These are phyloP conservation scores for Pogonocherus hispidulus DNA, from an alignment of 2,888 invertebrate species.

Conservation along the genomic window DNA sequence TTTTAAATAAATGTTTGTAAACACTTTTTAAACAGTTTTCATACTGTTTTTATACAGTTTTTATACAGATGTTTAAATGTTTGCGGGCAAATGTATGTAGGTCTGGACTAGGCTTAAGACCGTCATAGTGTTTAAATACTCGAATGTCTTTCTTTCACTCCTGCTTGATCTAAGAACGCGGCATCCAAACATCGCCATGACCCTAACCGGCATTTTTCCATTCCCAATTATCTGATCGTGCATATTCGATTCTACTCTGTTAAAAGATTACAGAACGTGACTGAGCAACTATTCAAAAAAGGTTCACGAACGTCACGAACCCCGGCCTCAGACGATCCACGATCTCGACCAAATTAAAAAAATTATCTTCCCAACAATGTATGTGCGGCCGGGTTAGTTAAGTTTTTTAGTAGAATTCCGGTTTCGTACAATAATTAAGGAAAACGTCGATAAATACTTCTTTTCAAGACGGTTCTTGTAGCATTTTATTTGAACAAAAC, in stretches of 20 bases:
- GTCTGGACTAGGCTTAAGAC: too few species aligned
- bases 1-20: too few species aligned
- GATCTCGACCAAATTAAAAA: slow-evolving; percentile 22
- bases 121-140: too few species aligned
- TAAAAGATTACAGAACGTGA: slow-evolving; percentile 28
- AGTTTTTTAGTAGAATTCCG: slow-evolving; percentile 6
- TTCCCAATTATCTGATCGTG: slow-evolving; percentile 35
- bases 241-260: slow-evolving; percentile 26
- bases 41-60: too few species aligned
- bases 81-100: too few species aligned
- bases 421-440: too few species aligned
- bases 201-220: slow-evolving; percentile 28
- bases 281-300: slow-evolving; percentile 31
- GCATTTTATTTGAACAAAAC: too few species aligned
- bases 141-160: too few species aligned
- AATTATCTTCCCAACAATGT: slow-evolving; percentile 14
- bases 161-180: not conserved
- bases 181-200: slow-evolving; percentile 5
- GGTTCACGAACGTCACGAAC: slow-evolving; percentile 32
- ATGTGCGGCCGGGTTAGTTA: slow-evolving; percentile 1
- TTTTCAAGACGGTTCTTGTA: too few species aligned
- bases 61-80: too few species aligned
- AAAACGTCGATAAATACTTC: too few species aligned
- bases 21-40: too few species aligned
- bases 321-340: slow-evolving; percentile 1